Evolutionary conservation across 2,888 invertebrate species (phyloP).

Genomic region (Unio delphinus): DNA sequence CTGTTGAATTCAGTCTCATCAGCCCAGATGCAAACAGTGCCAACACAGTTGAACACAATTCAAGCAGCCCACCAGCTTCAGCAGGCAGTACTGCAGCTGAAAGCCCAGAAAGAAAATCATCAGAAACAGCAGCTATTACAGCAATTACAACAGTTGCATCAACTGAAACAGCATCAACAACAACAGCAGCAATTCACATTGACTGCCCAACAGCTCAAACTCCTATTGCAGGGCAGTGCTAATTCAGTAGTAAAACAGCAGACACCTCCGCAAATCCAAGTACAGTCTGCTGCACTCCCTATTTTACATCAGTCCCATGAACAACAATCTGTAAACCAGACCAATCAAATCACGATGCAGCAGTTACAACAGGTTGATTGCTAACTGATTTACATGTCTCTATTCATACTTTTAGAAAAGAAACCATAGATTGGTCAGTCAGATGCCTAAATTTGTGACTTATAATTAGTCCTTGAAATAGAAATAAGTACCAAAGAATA

Average conservation of each 20-base stretch:
- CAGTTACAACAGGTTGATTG: slow-evolving; percentile 62
- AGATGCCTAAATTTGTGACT: not conserved
- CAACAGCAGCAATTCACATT: slow-evolving; percentile 33
- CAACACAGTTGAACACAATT: not conserved
- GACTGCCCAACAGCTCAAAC: slow-evolving; percentile 50
- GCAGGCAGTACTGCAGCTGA: slow-evolving; percentile 40
- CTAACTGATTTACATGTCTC: not conserved
- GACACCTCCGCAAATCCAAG: slow-evolving; percentile 17
- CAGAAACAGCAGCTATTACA: slow-evolving; percentile 42
- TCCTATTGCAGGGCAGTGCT: slow-evolving; percentile 50
- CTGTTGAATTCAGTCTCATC: slow-evolving; percentile 11
- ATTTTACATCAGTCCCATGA: slow-evolving; percentile 6
- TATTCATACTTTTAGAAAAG: no score
- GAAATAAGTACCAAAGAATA: no score
- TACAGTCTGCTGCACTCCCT: slow-evolving; percentile 7
- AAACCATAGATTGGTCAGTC: no score
- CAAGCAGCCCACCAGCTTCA: slow-evolving; percentile 37
- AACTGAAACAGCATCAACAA: slow-evolving; percentile 44
- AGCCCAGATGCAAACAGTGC: no score
- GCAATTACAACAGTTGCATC: slow-evolving; percentile 40
- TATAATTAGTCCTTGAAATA: slow-evolving; percentile 15
- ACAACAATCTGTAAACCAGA: slow-evolving; percentile 15
- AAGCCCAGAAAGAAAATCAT: slow-evolving; percentile 39
- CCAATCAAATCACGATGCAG: slow-evolving; percentile 54
- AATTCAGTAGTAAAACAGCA: slow-evolving; percentile 19